A percentile compares a stretch with the other conserved stretches of the same genome.
Conservation (phyloP, 1,140 invertebrate genomes). For the Chlorops oryzae region DNA sequence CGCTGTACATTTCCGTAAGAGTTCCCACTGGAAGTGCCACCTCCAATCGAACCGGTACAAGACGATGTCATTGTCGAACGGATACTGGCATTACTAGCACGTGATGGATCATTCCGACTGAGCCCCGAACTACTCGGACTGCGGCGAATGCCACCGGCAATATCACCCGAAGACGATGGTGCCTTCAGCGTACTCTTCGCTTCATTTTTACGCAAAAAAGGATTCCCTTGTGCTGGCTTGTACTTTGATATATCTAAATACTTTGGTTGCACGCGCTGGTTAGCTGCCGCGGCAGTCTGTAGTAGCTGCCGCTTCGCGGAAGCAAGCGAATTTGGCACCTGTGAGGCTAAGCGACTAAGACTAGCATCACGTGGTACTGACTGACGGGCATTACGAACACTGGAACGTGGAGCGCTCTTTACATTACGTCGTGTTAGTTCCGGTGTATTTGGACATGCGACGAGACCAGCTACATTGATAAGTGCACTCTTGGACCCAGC, state of each 20-base stretch:
- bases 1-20: too few species aligned
- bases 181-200: constrained; percentile 53
- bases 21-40: constrained; percentile 14
- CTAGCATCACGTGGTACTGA: constrained; percentile 47
- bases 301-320: constrained; percentile 45
- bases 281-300: constrained; percentile 36
- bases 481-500: constrained; percentile 28
- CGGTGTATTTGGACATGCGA: constrained; percentile 52
- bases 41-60: constrained; percentile 28
- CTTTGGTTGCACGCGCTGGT: constrained; percentile 40
- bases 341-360: constrained; percentile 37
- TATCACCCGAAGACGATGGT: constrained; percentile 19
- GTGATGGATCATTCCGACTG: constrained; percentile 29
- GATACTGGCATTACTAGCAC: constrained; percentile 41
- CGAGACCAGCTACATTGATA: constrained; percentile 26
- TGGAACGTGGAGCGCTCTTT: constrained; percentile 30
- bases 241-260: constrained; percentile 58
- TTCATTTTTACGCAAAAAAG: constrained; percentile 53
- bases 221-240: constrained; percentile 50
- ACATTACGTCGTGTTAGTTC: constrained; percentile 48
- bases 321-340: constrained; percentile 42
- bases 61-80: constrained; percentile 38
- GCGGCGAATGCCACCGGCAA: constrained; percentile 38
- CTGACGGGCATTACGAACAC: constrained; percentile 26
- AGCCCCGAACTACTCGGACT: constrained; percentile 42